Percentiles rank a stretch among this genome's conserved stretches.
These are phyloP conservation scores for Uloborus diversus DNA, from an alignment of 1,140 invertebrate species.

Conservation along the genomic window DNA sequence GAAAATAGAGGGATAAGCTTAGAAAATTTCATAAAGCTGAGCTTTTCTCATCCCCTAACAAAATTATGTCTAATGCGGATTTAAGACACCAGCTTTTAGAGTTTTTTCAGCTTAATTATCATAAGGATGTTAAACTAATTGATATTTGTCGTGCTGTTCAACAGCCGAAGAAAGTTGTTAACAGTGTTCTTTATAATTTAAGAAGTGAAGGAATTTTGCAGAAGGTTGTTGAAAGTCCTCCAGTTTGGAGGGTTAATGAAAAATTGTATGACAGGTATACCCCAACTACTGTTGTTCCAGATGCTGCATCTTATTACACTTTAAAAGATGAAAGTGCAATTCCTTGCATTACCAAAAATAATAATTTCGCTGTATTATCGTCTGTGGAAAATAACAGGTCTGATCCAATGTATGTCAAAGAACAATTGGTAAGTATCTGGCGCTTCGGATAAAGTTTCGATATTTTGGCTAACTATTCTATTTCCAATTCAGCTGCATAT, in stretches of 20 bases:
- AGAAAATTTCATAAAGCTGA: slow-evolving; percentile 35
- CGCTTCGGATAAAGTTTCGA: background rate
- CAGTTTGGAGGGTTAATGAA: slow-evolving; percentile 57
- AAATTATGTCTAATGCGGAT: slow-evolving; percentile 55
- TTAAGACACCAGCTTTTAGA: slow-evolving; percentile 55
- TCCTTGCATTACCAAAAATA: slow-evolving; percentile 46
- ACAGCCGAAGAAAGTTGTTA: slow-evolving; percentile 61
- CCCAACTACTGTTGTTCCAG: slow-evolving; percentile 41
- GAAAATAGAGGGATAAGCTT: slow-evolving; percentile 42
- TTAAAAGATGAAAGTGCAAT: slow-evolving; percentile 45
- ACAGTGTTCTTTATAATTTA: slow-evolving; percentile 61
- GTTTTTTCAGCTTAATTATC: slow-evolving; percentile 49
- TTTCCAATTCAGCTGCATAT: no score
- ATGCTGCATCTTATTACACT: slow-evolving; percentile 24
- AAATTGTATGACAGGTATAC: slow-evolving; percentile 49
- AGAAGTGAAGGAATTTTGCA: slow-evolving; percentile 58
- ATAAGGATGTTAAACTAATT: slow-evolving; percentile 52
- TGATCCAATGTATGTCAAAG: slow-evolving; percentile 47
- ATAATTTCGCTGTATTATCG: slow-evolving; percentile 41
- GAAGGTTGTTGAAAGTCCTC: slow-evolving; percentile 59
- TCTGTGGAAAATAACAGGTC: slow-evolving; percentile 45
- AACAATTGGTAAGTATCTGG: slow-evolving; percentile 42
- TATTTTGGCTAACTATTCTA: no score
- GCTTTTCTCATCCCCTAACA: slow-evolving; percentile 32
- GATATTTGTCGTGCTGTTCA: slow-evolving; percentile 53